These are phyloP conservation scores for Crotalus horridus DNA, from an alignment of 2,113 vertebrate species.

Conservation along the genomic window DNA sequence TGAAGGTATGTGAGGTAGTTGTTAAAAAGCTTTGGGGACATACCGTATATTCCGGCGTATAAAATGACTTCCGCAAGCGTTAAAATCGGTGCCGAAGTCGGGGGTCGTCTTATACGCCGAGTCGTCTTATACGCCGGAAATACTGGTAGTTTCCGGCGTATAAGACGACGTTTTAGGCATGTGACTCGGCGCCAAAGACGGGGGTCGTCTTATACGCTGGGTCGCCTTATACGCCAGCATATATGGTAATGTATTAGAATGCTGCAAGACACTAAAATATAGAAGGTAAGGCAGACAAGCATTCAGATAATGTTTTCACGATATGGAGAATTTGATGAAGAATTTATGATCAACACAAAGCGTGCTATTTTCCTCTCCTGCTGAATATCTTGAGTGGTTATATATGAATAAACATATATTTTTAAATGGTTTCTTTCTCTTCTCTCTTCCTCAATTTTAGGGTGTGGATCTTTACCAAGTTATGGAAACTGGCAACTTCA, in stretches of 20 bases:
- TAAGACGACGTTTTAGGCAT: no score
- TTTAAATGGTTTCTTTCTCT: conserved; percentile 2
- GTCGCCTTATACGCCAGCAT: no score
- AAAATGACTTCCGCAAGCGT: no score
- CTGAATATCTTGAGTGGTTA: not conserved
- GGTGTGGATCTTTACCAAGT: conserved; percentile 86
- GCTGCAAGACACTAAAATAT: no score
- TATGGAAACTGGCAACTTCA: conserved; percentile 88
- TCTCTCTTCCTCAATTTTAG: conserved; percentile 61
- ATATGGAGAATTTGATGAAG: not conserved
- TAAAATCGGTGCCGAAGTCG: no score
- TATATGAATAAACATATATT: not conserved
- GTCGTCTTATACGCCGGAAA: no score
- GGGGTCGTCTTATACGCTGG: no score
- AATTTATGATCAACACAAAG: not conserved
- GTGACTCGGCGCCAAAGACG: no score
- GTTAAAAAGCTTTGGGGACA: not conserved
- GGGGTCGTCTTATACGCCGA: no score
- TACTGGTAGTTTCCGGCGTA: no score
- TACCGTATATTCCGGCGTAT: no score
- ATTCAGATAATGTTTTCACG: not conserved
- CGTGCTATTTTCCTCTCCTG: not conserved
- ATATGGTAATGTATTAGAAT: not conserved
- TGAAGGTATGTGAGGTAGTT: not conserved
- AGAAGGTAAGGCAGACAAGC: not conserved